Conservation (phyloP, 1,140 invertebrate species). For the Zaprionus tsacasi region DNA sequence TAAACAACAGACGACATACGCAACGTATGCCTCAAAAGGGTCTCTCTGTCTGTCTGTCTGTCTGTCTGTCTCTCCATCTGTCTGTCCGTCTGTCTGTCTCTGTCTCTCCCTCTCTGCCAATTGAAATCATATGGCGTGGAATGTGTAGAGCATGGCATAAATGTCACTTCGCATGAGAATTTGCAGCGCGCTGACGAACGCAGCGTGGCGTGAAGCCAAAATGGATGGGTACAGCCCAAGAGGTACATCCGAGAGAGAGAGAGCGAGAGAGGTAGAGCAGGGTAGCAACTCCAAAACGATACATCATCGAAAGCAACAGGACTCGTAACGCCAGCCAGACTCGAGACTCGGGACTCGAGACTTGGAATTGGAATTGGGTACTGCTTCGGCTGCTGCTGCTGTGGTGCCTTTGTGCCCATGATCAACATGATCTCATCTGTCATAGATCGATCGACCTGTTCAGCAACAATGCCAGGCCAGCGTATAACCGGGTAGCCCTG, state of each 20-base stretch:
- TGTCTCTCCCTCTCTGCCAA: constrained; percentile 21
- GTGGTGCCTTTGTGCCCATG: constrained; percentile 67
- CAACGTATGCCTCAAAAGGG: not conserved
- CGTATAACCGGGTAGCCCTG: constrained; percentile 58
- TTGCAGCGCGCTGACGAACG: constrained; percentile 66
- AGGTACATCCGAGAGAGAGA: not conserved
- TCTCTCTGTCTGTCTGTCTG: not conserved
- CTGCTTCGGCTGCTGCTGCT: constrained; percentile 35
- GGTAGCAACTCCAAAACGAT: constrained; percentile 62
- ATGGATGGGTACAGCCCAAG: constrained; percentile 27
- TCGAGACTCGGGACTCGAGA: not conserved
- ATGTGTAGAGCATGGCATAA: constrained; percentile 82
- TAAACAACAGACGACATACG: constrained; percentile 53
- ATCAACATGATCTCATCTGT: constrained; percentile 82
- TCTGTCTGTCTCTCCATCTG: not conserved
- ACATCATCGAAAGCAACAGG: constrained; percentile 78
- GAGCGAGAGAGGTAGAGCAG: constrained; percentile 11
- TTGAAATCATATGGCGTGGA: constrained; percentile 77
- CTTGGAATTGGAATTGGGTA: constrained; percentile 4
- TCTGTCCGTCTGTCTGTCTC: not conserved
- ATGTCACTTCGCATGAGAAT: constrained; percentile 79
- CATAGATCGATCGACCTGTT: constrained; percentile 83
- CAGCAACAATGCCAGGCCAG: constrained; percentile 63
- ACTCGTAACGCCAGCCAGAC: constrained; percentile 57
- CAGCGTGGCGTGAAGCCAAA: constrained; percentile 72